Percentiles rank a stretch among this genome's conserved stretches.
Evolutionary conservation across 1,140 invertebrate species (phyloP).

Genomic region (Oryctes rhinoceros): DNA sequence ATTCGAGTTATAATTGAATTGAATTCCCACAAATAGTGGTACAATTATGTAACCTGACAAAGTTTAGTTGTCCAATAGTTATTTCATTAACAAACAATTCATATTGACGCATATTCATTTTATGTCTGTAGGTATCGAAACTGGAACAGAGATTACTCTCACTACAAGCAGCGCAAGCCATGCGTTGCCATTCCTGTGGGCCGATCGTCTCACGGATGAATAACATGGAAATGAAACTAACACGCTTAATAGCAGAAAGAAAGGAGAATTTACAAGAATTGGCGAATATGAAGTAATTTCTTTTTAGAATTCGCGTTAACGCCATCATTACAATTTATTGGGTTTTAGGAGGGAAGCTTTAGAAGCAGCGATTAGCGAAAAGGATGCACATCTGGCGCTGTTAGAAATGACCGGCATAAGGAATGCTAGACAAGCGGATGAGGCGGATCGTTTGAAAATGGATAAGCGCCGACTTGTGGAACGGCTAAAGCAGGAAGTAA

Average conservation of each 20-base stretch:
- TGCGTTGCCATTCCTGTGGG: slow-evolving; percentile 73
- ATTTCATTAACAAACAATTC: too few species aligned
- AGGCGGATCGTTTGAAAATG: slow-evolving; percentile 69
- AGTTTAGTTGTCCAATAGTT: too few species aligned
- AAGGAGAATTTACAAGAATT: slow-evolving; percentile 76
- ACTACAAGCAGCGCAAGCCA: slow-evolving; percentile 71
- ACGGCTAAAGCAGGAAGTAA: slow-evolving; percentile 74
- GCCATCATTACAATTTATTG: slow-evolving; percentile 42
- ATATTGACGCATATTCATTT: background rate
- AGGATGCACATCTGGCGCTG: slow-evolving; percentile 84
- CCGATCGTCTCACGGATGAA: slow-evolving; percentile 69
- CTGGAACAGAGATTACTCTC: slow-evolving; percentile 75
- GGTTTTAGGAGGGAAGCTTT: slow-evolving; percentile 70
- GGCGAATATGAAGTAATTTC: slow-evolving; percentile 79
- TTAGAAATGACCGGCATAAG: slow-evolving; percentile 81
- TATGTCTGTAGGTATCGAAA: slow-evolving; percentile 70
- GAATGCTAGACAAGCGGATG: slow-evolving; percentile 69
- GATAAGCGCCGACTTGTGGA: slow-evolving; percentile 72
- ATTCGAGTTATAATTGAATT: too few species aligned
- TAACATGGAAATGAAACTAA: slow-evolving; percentile 67
- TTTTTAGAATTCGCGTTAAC: background rate
- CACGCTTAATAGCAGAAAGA: slow-evolving; percentile 68
- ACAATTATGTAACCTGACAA: too few species aligned
- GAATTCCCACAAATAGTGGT: too few species aligned
- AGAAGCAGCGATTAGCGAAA: slow-evolving; percentile 83